Base-by-base conservation (phyloP, 2,888 invertebrate genomes). In the Drosophila mayaguana region DNA sequence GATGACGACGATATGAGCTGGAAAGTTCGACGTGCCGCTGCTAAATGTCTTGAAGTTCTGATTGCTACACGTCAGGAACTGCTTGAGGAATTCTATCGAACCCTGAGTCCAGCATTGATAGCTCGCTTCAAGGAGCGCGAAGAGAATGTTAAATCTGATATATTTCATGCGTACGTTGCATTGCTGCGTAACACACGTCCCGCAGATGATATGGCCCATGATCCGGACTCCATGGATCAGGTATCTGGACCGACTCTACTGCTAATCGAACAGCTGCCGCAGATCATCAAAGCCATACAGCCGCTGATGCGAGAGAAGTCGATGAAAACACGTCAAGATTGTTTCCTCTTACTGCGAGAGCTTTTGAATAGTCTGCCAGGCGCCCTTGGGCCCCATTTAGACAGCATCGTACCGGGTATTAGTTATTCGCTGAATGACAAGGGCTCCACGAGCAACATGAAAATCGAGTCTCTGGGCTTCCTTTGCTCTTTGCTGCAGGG, bases 1-100 rank as follows among this genome's bases (percentile, higher is more conserved):
- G 99, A 99, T 93, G 99, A 99, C 92, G 99, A 99, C 92, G 99
- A 99, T 92, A 98, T 99, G 97, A 98, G 98, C 71, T 99, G 99
- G 99, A 99, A 99, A 94, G 97, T 97, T 12, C 94, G 99, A 42
- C 95, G 99, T 46, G 97, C 99, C 0, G 97, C 99, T 7, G 99
- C 99, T 0, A 99, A 99, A 93, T 99, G 99, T 91, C 94, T 99
- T 20, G 98, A 99, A 93, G 98, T 99, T 0, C 96, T 99, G 38
- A 97, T 99, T 75, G 95, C 96, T 2, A 98, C 98, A 0, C 95
- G 99, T 63, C 97, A 98, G 76, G 99, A 99, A 91, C 94, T 98
- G 78, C 94, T 99, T 46, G 94, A 96, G 1, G 97, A 98, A 75
- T 97, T 99, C 93, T 98, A 98, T 92, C 95, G 95, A 86, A 95